Base-by-base conservation (phyloP, 2,113 vertebrate species). In the Manacus vitellinus region DNA sequence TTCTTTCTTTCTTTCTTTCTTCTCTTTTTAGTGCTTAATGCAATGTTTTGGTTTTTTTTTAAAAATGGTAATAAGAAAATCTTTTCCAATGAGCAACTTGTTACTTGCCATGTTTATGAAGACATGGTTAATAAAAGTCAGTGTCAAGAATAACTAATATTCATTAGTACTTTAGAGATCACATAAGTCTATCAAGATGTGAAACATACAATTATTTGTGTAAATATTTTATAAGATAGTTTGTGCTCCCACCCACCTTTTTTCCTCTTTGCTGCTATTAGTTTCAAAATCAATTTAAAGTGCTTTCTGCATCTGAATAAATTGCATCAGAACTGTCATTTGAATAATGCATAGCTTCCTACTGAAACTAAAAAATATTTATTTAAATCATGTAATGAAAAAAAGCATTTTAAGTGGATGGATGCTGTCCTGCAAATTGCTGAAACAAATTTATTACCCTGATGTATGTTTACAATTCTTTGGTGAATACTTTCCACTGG, bases 261-360 rank as follows among this genome's bases (percentile, higher is more conserved):
- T 71, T 82, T n/a, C 3, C 9, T 85, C n/a, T 92, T 35, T 88
- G 56, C 14, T 91, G n/a, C 55, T 70, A 78, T 54, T 83, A 93
- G 49, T 80, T 92, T 90, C 67, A 88, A 93, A 94, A 96, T 83
- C 62, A 85, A 89, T 95, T 93, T 93, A 58, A 89, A 92, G 71
- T 74, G 39, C 35, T 85, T 91, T 89, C 80, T 85, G 23, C n/a
- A 61, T 76, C 51, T 74, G 65, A 96, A 88, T 77, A 93, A 79
- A 86, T 86, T 93, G 43, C 71, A 71, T 84, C 20, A 62, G 63
- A 94, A 70, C 62, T 80, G 58, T 70, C 35, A 79, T 86, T 88
- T 94, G 66, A 90, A 93, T 95, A 87, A 97, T 76, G 44, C 27
- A 91, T 67, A 79, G 13, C n/a, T 90, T 88, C 54, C 80, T 79